Evolutionary conservation across 2,113 vertebrate genomes (phyloP).

Genomic region (Chrysemys picta): DNA sequence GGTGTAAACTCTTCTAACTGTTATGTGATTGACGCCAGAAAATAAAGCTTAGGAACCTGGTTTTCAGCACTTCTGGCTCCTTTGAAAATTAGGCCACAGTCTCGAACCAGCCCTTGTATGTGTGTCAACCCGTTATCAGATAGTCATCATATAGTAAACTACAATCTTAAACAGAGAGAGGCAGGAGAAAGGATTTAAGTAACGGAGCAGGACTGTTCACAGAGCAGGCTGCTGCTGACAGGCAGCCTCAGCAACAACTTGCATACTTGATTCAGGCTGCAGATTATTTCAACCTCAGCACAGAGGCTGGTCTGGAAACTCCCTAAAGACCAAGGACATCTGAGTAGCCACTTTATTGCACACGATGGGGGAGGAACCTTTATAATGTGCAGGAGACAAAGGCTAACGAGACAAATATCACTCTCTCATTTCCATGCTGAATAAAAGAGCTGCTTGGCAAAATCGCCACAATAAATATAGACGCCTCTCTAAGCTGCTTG

Average conservation of each 20-base stretch:
- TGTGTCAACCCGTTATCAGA: not conserved
- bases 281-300: conserved; percentile 70
- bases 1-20: conserved; percentile 18
- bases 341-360: conserved; percentile 64
- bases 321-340: conserved; percentile 66
- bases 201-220: not conserved
- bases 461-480: not conserved
- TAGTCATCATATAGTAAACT: not conserved
- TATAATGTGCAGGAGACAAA: conserved; percentile 41
- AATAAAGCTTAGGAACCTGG: not conserved
- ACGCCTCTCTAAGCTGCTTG: accelerated
- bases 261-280: conserved; percentile 46
- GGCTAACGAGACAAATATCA: conserved; percentile 40
- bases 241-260: conserved; percentile 53
- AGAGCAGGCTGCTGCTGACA: not conserved
- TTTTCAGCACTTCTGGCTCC: not conserved
- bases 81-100: accelerated
- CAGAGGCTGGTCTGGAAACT: conserved; percentile 67
- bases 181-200: conserved; percentile 52
- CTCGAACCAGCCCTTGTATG: not conserved
- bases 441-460: not conserved
- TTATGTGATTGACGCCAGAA: not conserved
- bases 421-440: not conserved
- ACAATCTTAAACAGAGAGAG: conserved; percentile 39
- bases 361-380: conserved; percentile 31